phyloP scores from a whole-genome alignment of 2,113 vertebrate species.

The Psittacula cyanocephala region DNA sequence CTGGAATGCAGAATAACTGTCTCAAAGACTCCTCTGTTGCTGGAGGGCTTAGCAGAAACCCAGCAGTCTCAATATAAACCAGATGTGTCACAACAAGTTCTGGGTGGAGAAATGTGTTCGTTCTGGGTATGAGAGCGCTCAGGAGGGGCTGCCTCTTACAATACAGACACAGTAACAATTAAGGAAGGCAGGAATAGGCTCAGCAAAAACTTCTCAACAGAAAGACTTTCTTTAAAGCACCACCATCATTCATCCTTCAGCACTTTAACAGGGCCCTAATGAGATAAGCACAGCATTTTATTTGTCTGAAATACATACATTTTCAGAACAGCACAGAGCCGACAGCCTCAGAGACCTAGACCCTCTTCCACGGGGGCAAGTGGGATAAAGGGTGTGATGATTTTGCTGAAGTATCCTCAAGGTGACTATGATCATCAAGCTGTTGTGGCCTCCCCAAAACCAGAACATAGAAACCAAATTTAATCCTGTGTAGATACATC shows the following conservation, averaged over 20 bases:
- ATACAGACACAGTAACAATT: neutral
- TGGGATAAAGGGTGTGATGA: neutral
- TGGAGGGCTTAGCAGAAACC: slow-evolving; percentile 45
- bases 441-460: neutral
- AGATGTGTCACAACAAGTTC: slow-evolving; percentile 71
- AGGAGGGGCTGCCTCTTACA: neutral
- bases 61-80: slow-evolving; percentile 63
- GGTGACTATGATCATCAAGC: neutral
- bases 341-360: neutral
- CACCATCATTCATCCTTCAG: neutral
- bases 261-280: neutral
- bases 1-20: slow-evolving; percentile 63
- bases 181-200: neutral
- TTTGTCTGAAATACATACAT: neutral
- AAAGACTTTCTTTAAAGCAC: neutral
- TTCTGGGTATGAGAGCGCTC: neutral
- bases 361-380: neutral
- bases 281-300: neutral
- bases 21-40: slow-evolving; percentile 52
- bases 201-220: neutral
- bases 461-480: neutral
- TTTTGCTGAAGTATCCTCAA: neutral
- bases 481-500: neutral
- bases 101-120: slow-evolving; percentile 10
- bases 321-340: neutral